Evolutionary conservation across 2,797 vertebrate genomes (phyloP).

Genomic region (Myotis planiceps): DNA sequence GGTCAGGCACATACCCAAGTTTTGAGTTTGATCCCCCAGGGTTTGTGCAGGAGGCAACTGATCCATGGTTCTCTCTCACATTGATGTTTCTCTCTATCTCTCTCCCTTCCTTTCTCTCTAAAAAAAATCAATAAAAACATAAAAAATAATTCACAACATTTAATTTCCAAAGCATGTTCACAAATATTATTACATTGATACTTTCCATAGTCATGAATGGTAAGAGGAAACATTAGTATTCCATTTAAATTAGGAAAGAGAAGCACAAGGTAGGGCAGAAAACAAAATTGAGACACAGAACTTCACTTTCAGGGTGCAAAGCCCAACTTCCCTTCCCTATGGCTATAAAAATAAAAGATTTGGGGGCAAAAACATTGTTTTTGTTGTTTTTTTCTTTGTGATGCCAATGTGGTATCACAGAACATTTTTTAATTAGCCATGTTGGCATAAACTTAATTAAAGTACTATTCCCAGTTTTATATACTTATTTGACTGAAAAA

Average conservation of each 20-base stretch:
- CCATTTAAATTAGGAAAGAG: background rate
- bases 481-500: background rate
- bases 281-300: background rate
- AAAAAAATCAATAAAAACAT: background rate
- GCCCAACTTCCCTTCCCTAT: background rate
- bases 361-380: background rate
- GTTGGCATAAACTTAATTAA: background rate
- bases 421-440: background rate
- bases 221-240: background rate
- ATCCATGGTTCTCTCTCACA: background rate
- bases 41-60: background rate
- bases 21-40: background rate
- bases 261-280: background rate
- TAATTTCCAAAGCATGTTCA: conserved; percentile 4
- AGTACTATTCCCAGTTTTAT: background rate
- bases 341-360: background rate
- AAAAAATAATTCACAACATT: background rate
- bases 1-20: background rate
- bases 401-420: background rate
- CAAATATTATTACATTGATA: background rate
- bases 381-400: background rate
- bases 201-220: background rate
- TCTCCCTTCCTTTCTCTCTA: background rate
- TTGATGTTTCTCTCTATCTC: background rate
- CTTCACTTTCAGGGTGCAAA: background rate